These are phyloP conservation scores for Drosophila histrio DNA, from an alignment of 2,888 invertebrate species.

Conservation along the genomic window DNA sequence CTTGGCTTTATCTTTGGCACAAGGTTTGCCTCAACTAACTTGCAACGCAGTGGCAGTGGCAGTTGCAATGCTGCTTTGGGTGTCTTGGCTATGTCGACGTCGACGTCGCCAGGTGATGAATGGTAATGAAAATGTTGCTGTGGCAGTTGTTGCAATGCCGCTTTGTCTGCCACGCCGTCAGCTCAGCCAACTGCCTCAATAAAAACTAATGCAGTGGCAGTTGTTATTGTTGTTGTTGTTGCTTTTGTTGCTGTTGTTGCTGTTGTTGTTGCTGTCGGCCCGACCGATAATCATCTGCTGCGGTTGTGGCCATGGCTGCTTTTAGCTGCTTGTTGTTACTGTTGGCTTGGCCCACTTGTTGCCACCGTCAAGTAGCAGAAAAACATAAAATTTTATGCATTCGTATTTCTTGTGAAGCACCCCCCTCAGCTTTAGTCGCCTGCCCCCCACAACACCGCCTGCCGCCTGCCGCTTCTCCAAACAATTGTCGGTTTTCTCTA, in stretches of 20 bases:
- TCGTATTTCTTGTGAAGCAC: conserved; percentile 80
- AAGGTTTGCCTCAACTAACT: conserved; percentile 55
- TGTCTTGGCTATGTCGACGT: conserved; percentile 23
- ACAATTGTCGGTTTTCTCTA: conserved; percentile 81
- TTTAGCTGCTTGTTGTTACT: conserved; percentile 39
- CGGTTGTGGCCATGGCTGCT: conserved; percentile 77
- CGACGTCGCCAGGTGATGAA: conserved; percentile 75
- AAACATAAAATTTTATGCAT: conserved; percentile 80
- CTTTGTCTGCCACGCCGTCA: conserved; percentile 70
- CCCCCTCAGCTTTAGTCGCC: neutral
- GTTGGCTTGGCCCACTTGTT: conserved; percentile 75
- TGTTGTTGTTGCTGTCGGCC: conserved; percentile 34
- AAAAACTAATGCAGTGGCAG: conserved; percentile 78
- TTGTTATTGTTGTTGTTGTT: conserved; percentile 32
- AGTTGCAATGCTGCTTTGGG: conserved; percentile 5
- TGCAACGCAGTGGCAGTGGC: conserved; percentile 16
- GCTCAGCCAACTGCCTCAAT: conserved; percentile 77
- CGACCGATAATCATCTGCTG: conserved; percentile 75
- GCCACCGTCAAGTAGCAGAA: conserved; percentile 78
- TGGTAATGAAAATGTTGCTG: conserved; percentile 80
- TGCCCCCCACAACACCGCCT: neutral
- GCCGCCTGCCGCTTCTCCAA: conserved; percentile 43
- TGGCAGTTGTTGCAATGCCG: conserved; percentile 76
- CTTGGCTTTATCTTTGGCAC: conserved; percentile 55
- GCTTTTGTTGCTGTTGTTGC: conserved; percentile 26